A percentile compares a stretch with the other conserved stretches of the same genome.
phyloP scores from a whole-genome alignment of 2,797 vertebrate species.

The Falco naumanni region DNA sequence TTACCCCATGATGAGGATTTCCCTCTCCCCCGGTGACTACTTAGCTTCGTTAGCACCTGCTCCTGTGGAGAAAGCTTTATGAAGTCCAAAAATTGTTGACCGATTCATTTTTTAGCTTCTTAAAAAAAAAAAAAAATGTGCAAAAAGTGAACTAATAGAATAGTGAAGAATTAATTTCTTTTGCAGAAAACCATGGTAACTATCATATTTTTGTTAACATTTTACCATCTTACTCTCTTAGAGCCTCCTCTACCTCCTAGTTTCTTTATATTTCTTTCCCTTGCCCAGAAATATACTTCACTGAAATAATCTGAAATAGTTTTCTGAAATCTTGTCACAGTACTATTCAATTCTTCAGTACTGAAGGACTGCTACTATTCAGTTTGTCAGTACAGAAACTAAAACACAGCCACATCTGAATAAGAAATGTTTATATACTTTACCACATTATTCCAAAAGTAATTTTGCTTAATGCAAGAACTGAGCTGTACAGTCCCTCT shows the following conservation, averaged over 20 bases:
- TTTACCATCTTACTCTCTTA: not conserved
- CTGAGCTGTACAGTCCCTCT: not conserved
- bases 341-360: not conserved
- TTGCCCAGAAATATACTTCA: not conserved
- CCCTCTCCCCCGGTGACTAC: not conserved
- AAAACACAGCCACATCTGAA: not conserved
- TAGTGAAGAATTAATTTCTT: not conserved
- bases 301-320: not conserved
- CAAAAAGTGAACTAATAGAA: not conserved
- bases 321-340: not conserved
- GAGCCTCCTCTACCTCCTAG: not conserved
- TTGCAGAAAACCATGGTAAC: not conserved
- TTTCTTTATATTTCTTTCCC: not conserved
- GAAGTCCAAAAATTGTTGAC: not conserved
- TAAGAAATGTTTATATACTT: not conserved
- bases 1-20: not conserved
- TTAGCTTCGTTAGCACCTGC: not conserved
- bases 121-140: not conserved
- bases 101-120: not conserved
- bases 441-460: not conserved
- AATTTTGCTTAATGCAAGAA: not conserved
- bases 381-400: not conserved
- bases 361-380: not conserved
- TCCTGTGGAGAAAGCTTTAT: not conserved
- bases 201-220: not conserved